These are phyloP conservation scores for Galeopterus variegatus DNA, from an alignment of 2,113 vertebrate species.

Conservation along the genomic window DNA sequence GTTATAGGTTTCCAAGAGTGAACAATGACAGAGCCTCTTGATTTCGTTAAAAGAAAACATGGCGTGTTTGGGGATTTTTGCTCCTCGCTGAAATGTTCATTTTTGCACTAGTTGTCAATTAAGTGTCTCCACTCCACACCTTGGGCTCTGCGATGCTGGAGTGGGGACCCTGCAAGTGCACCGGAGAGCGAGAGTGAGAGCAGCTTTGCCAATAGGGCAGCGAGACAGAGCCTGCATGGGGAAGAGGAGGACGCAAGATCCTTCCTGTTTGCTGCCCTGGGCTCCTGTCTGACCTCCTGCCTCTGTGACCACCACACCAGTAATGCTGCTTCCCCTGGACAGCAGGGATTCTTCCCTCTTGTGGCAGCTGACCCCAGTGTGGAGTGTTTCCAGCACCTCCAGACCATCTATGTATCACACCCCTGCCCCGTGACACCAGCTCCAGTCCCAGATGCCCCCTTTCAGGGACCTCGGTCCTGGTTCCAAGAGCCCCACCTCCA, in stretches of 20 bases:
- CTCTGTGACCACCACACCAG: accelerated
- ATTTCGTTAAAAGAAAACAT: neutral
- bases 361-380: accelerated
- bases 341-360: neutral
- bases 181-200: neutral
- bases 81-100: neutral
- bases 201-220: neutral
- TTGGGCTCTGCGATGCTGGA: neutral
- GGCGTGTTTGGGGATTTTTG: neutral
- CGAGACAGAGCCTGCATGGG: neutral
- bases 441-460: too few relatives aligned
- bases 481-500: neutral
- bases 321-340: neutral
- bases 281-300: neutral
- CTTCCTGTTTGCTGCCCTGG: neutral
- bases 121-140: neutral
- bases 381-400: neutral
- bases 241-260: too few relatives aligned
- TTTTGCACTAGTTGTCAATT: accelerated
- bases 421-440: accelerated
- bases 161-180: neutral
- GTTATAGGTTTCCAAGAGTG: neutral
- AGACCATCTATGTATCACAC: accelerated
- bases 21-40: too few relatives aligned
- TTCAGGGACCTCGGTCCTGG: neutral